Conservation (phyloP, 92 coral and sea anemone species). For the Blastomussa wellsi region DNA sequence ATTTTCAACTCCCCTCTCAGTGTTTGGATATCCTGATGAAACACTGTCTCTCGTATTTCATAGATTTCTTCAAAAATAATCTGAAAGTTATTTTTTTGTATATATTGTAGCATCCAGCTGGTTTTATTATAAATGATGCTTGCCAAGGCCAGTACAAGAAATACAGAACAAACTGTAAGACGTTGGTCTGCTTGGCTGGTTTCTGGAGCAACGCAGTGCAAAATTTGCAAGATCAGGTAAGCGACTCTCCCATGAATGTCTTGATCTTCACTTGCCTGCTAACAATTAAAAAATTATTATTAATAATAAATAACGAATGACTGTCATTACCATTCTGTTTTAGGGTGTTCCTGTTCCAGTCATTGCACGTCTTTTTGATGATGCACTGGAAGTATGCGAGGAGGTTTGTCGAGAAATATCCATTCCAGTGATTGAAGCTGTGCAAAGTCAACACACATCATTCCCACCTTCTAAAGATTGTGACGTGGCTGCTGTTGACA, state of each 20-base stretch:
- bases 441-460: not conserved
- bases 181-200: conserved; percentile 89
- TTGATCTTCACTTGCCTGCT: not conserved
- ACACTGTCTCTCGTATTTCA: too few relatives aligned
- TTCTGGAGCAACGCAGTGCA: conserved; percentile 82
- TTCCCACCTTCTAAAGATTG: not conserved
- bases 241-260: not conserved
- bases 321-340: not conserved
- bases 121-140: conserved; percentile 90
- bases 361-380: conserved; percentile 66
- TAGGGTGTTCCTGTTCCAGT: conserved; percentile 85
- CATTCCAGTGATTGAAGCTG: conserved; percentile 39
- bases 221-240: conserved; percentile 72
- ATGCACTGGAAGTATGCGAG: conserved; percentile 66
- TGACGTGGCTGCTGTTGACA: too few relatives aligned
- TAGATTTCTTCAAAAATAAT: too few relatives aligned
- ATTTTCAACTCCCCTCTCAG: too few relatives aligned
- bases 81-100: not conserved
- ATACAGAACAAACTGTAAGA: conserved; percentile 83
- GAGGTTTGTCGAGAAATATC: conserved; percentile 46
- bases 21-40: too few relatives aligned
- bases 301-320: too few relatives aligned
- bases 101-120: conserved; percentile 82
- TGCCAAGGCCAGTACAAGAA: conserved; percentile 87
- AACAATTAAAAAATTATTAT: too few relatives aligned